These are phyloP conservation scores for Hemicordylus capensis DNA, from an alignment of 2,113 vertebrate genomes.

Conservation along the genomic window DNA sequence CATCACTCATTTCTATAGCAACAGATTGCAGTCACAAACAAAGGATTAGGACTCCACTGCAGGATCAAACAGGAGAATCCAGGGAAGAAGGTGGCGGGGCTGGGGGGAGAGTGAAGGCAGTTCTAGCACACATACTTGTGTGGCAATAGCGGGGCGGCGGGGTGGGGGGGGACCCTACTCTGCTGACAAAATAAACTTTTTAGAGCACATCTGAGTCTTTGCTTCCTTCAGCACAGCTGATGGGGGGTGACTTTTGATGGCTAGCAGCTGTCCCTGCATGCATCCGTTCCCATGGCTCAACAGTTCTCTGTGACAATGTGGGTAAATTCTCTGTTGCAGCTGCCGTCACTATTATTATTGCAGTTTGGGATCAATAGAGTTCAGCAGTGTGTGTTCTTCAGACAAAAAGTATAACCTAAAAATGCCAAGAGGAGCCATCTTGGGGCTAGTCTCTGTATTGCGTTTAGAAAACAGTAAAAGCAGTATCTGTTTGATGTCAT, in stretches of 20 bases:
- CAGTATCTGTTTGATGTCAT: not conserved
- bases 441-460: not conserved
- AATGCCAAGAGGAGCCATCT: constrained; percentile 29
- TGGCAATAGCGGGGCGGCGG: not conserved
- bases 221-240: not conserved
- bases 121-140: not conserved
- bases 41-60: constrained; percentile 26
- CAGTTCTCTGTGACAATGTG: not conserved
- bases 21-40: not conserved
- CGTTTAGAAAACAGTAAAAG: not conserved
- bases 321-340: constrained; percentile 13
- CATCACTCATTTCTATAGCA: constrained; percentile 16
- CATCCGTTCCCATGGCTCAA: not conserved
- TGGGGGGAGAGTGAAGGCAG: not conserved
- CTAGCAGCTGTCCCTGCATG: not conserved
- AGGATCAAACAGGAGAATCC: not conserved
- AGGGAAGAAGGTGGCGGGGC: not conserved
- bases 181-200: not conserved
- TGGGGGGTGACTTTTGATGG: not conserved
- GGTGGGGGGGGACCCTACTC: not conserved
- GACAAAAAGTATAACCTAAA: constrained; percentile 29
- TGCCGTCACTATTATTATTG: not conserved
- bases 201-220: constrained; percentile 8
- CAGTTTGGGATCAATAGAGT: not conserved
- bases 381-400: not conserved